Evolutionary conservation across 2,113 vertebrate genomes (phyloP), one percentile per base, ranked within the genome.

Genomic region (Petroica traversi): DNA sequence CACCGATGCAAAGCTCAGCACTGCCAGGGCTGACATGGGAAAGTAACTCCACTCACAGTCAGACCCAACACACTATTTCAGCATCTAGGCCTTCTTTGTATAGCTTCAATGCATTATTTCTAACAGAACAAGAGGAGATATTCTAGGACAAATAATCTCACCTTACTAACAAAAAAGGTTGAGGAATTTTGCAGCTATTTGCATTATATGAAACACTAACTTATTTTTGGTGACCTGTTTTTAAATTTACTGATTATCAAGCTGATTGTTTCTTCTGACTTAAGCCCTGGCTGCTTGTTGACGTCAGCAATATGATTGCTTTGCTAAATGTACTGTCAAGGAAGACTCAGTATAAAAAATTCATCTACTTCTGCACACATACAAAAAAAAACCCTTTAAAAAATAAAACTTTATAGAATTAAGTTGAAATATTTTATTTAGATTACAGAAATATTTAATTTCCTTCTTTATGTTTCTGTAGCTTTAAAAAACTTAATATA

Each of bases 301-400:
- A 88, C 86, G 94, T 96, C 94, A 97, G 82, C 79, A 97, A 67
- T 94, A 97, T 95, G 31, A 81, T 55, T 79, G 51, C 40, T 88
- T 72, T 67, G 36, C 43, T 93, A 87, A 92, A 19, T 83, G 16
- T 84, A 33, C 63, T 62, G 51, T 19, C 84, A 94, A 94, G 66
- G 88, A 94, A 93, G 87, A 97, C 57, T 89, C 74, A 66, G 59
- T 71, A 91, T 92, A 85, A 97, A 97, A 95, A 95, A 92, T 89
- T n/a, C 23, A 86, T 93, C 96, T 95, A 85, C 84, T 97, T 96
- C 80, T 97, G 67, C 67, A 97, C 14, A 93, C 5, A 28, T 36
- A 66, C 15, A 92, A 93, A 94, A 94, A 25, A 75, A 34, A 23
- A 2, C 4, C 2, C 2, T 43, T 46, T 61, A 4, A 54, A 22